Evolutionary conservation across 1,140 invertebrate genomes (phyloP).

Genomic region (Chelonus insularis): DNA sequence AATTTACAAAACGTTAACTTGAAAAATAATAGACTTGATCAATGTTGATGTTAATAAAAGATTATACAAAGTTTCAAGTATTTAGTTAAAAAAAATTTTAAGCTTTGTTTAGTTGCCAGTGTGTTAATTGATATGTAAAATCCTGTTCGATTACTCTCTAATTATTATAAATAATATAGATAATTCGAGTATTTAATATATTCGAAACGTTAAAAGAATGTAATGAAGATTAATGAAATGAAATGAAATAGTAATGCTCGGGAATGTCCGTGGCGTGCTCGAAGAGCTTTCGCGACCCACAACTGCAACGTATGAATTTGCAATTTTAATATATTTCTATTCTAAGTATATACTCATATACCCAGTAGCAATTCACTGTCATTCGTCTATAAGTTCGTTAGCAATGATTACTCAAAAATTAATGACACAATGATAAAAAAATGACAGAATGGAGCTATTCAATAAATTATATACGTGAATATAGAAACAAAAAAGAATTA

Average conservation of each 20-base stretch:
- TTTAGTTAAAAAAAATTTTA: too few species aligned
- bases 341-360: conserved; percentile 28
- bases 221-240: neutral
- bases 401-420: neutral
- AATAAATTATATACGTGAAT: too few species aligned
- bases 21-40: too few species aligned
- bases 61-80: too few species aligned
- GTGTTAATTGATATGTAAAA: neutral
- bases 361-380: conserved; percentile 29
- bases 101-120: too few species aligned
- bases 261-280: conserved; percentile 19
- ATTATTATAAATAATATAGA: too few species aligned
- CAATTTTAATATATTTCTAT: conserved; percentile 32
- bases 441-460: too few species aligned
- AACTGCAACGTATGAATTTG: conserved; percentile 19
- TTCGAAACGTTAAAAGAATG: neutral
- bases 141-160: too few species aligned
- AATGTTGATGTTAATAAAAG: too few species aligned
- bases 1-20: too few species aligned
- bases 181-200: neutral
- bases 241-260: neutral
- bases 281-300: conserved; percentile 26
- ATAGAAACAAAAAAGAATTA: too few species aligned
- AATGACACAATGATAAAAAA: neutral
- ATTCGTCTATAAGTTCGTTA: conserved; percentile 19